Evolutionary conservation across 1,140 invertebrate species (phyloP).

Genomic region (Archivesica marissinica): DNA sequence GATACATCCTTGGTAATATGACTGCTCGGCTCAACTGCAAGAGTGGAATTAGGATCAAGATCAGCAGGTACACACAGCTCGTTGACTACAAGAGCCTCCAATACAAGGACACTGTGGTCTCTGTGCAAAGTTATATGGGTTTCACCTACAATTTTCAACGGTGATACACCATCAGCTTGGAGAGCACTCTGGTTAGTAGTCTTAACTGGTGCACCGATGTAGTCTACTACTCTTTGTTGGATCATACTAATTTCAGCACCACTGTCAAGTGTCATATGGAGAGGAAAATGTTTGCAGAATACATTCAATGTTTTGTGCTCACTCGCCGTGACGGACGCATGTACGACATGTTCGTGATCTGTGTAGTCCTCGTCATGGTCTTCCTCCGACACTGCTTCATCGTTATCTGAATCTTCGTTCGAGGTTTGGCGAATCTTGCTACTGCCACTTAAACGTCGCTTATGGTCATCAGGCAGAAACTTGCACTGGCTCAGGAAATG

Average conservation of each 20-base stretch:
- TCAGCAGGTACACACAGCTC: not conserved
- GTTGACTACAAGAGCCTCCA: slow-evolving; percentile 60
- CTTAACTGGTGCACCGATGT: slow-evolving; percentile 30
- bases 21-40: too few species aligned
- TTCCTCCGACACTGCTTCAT: too few species aligned
- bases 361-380: too few species aligned
- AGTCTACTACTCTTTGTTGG: slow-evolving; percentile 10
- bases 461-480: too few species aligned
- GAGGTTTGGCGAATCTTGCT: too few species aligned
- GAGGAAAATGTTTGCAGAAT: slow-evolving; percentile 33
- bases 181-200: slow-evolving; percentile 50
- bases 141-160: slow-evolving; percentile 54
- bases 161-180: slow-evolving; percentile 60
- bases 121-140: slow-evolving; percentile 9
- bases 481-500: too few species aligned
- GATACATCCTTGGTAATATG: too few species aligned
- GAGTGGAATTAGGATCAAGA: too few species aligned
- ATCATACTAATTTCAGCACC: slow-evolving; percentile 57
- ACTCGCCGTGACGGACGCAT: too few species aligned
- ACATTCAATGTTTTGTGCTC: slow-evolving; percentile 30
- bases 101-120: not conserved
- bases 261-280: slow-evolving; percentile 53
- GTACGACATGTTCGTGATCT: too few species aligned
- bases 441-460: too few species aligned
- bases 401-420: too few species aligned